phyloP scores from a whole-genome alignment of 2,113 vertebrate species.

The Leiothrix lutea region DNA sequence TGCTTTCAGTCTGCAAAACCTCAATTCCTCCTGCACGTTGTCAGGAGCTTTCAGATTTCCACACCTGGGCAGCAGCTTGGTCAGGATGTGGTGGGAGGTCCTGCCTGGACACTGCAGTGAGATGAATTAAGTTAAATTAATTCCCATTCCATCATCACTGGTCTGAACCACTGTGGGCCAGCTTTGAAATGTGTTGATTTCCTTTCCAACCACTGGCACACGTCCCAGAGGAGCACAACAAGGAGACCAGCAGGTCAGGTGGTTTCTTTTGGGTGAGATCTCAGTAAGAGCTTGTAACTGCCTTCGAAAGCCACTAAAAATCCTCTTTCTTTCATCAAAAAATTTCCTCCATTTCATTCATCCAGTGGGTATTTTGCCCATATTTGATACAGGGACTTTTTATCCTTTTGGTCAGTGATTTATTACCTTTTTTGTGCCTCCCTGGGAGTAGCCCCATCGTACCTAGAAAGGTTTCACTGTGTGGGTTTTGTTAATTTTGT shows the following conservation, averaged over 20 bases:
- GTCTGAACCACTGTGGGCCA: neutral
- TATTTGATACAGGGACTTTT: neutral
- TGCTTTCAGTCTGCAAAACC: neutral
- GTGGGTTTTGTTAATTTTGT: neutral
- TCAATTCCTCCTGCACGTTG: fast-evolving
- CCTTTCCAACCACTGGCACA: neutral
- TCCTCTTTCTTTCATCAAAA: neutral
- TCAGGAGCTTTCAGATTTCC: neutral
- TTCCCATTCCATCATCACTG: neutral
- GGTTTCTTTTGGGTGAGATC: neutral
- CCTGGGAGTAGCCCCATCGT: fast-evolving
- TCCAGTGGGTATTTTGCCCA: neutral
- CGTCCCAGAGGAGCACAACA: neutral
- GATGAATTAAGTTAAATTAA: neutral
- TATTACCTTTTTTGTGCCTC: neutral
- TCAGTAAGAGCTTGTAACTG: neutral
- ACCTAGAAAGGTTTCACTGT: neutral
- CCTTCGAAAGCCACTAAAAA: neutral
- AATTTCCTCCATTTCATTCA: neutral
- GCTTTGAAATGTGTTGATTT: neutral
- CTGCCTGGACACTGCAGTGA: neutral
- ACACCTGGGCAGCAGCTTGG: neutral
- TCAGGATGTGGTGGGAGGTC: neutral
- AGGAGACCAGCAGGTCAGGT: neutral
- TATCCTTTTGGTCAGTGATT: neutral